Base-by-base conservation (phyloP, 2,888 invertebrate species). In the Heliconius charithonia region DNA sequence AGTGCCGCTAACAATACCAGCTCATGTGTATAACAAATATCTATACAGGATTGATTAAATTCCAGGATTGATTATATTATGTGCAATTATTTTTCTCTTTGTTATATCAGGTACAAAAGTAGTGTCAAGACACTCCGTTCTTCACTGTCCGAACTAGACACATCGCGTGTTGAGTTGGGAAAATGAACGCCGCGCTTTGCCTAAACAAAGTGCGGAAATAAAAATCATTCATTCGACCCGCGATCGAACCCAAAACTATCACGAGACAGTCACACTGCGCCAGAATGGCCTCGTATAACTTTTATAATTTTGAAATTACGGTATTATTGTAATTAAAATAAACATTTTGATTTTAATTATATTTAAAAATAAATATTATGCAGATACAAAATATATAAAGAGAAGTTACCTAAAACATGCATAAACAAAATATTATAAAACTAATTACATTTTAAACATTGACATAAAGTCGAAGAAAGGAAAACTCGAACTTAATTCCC, bases 1-100 rank as follows among this genome's bases (percentile, higher is more conserved):
- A 79, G 80, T 78, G 73, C 75, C 32, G n/a, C 25, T 65, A 74
- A 80, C 80, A 80, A 77, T 79, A 51, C 59, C 37, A 32, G 25
- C 25, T 71, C 66, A 56, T 74, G 51, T 65, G 32, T 69, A 76
- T 73, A 69, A 62, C 25, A 79, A 25, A 67, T 67, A 45, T 19
- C 59, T 22, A 74, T 56, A 56, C 12, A 4, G 32, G 27, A 74
- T 63, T 63, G 22, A 74, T 74, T 74, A 65, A 65, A 65, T 72
- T 32, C 29, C n/a, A n/a, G n/a, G n/a, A n/a, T n/a, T n/a, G n/a
- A n/a, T n/a, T n/a, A 25, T 6, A n/a, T 32, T n/a, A 9, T 32
- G 22, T 32, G 10, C 19, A 22, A 66, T 32, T 22, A 22, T 22
- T 59, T 22, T 56, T n/a, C n/a, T n/a, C n/a, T 56, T 16, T 22